These are phyloP conservation scores for Carettochelys insculpta DNA, from an alignment of 2,113 vertebrate species.

Conservation along the genomic window DNA sequence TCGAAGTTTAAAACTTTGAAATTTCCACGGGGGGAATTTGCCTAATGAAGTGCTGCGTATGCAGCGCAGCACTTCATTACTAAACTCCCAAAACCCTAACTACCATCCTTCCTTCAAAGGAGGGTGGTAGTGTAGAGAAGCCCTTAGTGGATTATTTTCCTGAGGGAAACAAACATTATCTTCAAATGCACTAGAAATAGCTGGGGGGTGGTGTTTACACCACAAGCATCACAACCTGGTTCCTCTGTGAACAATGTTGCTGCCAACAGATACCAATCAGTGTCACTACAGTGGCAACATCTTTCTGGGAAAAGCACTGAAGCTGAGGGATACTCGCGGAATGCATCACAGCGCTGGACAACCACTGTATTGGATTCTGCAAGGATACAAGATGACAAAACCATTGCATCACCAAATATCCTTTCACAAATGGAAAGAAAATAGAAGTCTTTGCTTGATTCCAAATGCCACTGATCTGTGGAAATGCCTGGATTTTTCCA, in stretches of 20 bases:
- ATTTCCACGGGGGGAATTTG: too few relatives aligned
- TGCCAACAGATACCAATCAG: neutral
- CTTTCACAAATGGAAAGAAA: neutral
- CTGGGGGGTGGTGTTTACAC: fast-evolving
- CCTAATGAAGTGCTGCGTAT: too few relatives aligned
- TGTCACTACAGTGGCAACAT: neutral
- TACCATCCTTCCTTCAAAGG: too few relatives aligned
- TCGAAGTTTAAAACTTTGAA: too few relatives aligned
- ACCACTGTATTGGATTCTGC: neutral
- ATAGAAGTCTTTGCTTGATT: neutral
- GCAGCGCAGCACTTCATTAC: too few relatives aligned
- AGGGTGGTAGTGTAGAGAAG: too few relatives aligned
- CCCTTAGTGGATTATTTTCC: too few relatives aligned
- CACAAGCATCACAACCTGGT: neutral
- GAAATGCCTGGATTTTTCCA: neutral
- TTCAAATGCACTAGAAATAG: neutral
- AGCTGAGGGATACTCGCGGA: neutral
- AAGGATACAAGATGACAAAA: neutral
- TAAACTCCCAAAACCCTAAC: too few relatives aligned
- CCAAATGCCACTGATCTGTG: neutral
- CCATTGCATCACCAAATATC: neutral
- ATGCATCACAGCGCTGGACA: neutral
- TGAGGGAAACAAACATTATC: too few relatives aligned
- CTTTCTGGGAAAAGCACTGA: neutral
- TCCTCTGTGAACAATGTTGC: neutral